Evolutionary conservation across 2,888 invertebrate genomes (phyloP), one percentile per base, ranked within the genome.

Genomic region (Tanypteryx hageni): DNA sequence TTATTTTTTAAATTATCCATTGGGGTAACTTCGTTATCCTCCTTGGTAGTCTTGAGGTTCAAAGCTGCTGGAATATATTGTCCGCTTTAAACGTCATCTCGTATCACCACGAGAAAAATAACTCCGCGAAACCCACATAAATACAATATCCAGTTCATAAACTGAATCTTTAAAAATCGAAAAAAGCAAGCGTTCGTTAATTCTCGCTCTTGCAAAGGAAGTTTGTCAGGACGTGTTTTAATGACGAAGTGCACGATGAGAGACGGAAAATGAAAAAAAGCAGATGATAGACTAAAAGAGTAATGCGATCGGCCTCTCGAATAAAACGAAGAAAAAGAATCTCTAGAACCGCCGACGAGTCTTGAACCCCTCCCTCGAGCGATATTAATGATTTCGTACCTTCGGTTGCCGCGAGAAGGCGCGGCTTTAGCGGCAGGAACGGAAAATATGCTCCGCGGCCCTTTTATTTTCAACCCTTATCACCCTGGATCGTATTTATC

Each of bases 391-490:
- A 76, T 76, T 76, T 11, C 22, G 76, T 5, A 27, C 7, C 68
- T 68, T 76, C 76, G 76, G 76, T 22, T 27, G 27, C 76, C 76
- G 68, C 68, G 68, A 16, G n/a, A 11, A 10, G 27, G 27, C 22
- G 22, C 76, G 22, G 27, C 76, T 76, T 27, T 27, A 3, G 76
- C 76, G 22, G 76, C 76, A 27, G 76, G 27, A 27, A 76, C 22
- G 22, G 27, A 76, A 76, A 76, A 76, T 76, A 76, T 27, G 27
- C 76, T 13, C 22, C 10, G 22, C 0, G 27, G 16, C 76, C 76
- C 76, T 76, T 76, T 76, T 22, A 76, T 76, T 76, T 76, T 76
- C 22, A 76, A 76, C 27, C 76, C 76, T 76, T 76, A 27, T 44
- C 44, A 44, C 44, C 44, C 44, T 1, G 44, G 44, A 44, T 44